Evolutionary conservation across 2,888 invertebrate genomes (phyloP), one percentile per base, ranked within the genome.

Genomic region (Tinea pellionella): DNA sequence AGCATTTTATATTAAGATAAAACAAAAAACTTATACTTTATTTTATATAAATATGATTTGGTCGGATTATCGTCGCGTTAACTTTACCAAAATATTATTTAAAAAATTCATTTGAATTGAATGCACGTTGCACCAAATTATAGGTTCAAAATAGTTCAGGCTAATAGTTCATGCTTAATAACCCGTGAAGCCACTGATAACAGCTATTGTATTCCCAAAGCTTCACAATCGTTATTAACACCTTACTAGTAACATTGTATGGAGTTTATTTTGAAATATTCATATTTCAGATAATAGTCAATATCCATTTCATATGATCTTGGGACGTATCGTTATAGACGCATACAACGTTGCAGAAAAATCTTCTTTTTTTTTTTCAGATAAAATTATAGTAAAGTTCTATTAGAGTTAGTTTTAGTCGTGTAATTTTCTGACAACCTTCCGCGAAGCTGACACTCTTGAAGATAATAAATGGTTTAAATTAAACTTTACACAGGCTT

Each of bases 161-260:
- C 12, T 15, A 47, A 53, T 53, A 53, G 53, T 53, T 53, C 53
- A 57, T 32, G 57, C 13, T 57, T 57, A 57, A 57, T 57, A 13
- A 57, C 7, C 19, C 19, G 57, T 32, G 57, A 57, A 32, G 32
- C 15, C 19, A 6, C 57, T 16, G 57, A 57, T 57, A 57, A 57
- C 32, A 32, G 30, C n/a, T 32, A 30, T 24, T 19, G 32, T 30
- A 32, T 57, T 32, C 32, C 57, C 57, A 32, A 29, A 32, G 32
- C 57, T 32, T 30, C n/a, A 11, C n/a, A 11, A 32, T 32, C n/a
- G 15, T 13, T 16, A 32, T 57, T 32, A 57, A 57, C 53, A 53
- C 53, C 24, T 47, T 18, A n/a, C n/a, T n/a, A n/a, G n/a, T n/a
- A 1, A 47, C 47, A 24, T 3, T 24, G 24, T 24, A 24, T 12